These are phyloP conservation scores for Apogon talboti DNA, from an alignment of 2,797 vertebrate species.

Conservation along the genomic window DNA sequence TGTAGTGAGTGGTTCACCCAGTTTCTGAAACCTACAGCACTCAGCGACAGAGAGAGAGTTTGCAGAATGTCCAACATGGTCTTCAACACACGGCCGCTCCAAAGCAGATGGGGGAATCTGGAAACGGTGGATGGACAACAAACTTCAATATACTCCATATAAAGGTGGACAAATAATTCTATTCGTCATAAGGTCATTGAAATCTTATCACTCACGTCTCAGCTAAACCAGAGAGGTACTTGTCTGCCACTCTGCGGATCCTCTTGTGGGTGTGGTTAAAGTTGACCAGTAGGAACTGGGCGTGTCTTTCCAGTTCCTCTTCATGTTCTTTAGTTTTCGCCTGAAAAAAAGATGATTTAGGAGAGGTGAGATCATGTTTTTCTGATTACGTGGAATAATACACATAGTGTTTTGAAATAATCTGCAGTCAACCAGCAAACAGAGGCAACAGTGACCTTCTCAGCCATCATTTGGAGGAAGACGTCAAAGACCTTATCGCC, in stretches of 20 bases:
- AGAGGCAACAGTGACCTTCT: conserved; percentile 85
- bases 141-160: not conserved
- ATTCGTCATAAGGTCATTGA: not conserved
- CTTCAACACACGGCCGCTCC: conserved; percentile 97
- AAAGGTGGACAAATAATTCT: not conserved
- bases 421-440: not conserved
- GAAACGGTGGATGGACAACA: not conserved
- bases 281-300: conserved; percentile 95
- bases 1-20: not conserved
- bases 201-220: conserved; percentile 89
- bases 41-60: conserved; percentile 89
- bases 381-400: not conserved
- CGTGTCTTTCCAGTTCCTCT: conserved; percentile 95
- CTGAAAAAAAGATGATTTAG: conserved; percentile 71
- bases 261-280: conserved; percentile 99
- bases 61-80: conserved; percentile 99
- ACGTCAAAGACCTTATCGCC: conserved; percentile 98
- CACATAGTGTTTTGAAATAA: not conserved
- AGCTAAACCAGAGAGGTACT: conserved; percentile 96
- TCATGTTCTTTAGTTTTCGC: conserved; percentile 97
- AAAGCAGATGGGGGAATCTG: conserved; percentile 96
- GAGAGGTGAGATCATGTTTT: not conserved
- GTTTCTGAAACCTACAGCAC: conserved; percentile 87
- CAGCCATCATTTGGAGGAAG: conserved; percentile 98
- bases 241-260: conserved; percentile 97